Conservation (phyloP, 2,113 vertebrate genomes). For the Bambusicola thoracicus region DNA sequence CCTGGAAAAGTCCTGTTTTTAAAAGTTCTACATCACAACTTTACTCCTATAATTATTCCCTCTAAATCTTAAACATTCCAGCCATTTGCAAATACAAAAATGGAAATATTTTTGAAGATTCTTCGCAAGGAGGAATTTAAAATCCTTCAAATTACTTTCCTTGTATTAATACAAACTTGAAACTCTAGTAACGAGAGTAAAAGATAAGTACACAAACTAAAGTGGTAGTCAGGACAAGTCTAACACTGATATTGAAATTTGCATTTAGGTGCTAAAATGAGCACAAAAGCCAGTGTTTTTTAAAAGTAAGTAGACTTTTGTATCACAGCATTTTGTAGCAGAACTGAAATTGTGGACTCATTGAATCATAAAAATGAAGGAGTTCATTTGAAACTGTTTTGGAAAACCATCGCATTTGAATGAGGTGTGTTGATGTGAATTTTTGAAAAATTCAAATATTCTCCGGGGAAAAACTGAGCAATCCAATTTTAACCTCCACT, state of each 20-base stretch:
- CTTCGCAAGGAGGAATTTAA: neutral
- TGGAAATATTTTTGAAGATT: neutral
- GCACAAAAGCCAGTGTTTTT: neutral
- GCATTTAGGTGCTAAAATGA: neutral
- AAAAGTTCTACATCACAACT: accelerated
- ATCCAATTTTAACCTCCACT: neutral
- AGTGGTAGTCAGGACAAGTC: neutral
- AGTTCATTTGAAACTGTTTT: neutral
- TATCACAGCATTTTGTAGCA: neutral
- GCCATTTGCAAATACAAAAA: neutral
- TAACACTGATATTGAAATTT: neutral
- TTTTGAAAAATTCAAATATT: neutral
- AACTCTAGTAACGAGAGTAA: accelerated
- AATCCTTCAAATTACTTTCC: neutral
- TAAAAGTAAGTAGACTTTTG: neutral
- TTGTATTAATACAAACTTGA: neutral
- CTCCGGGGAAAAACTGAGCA: neutral
- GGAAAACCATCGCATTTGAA: neutral
- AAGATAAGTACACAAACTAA: neutral
- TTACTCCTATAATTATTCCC: neutral
- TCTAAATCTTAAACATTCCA: neutral
- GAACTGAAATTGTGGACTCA: neutral
- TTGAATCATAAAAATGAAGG: neutral
- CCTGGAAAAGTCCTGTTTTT: neutral
- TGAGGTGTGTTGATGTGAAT: neutral